Percentiles rank a stretch among this genome's conserved stretches.
phyloP scores from a whole-genome alignment of 37 sponge, comb jelly and placozoan genomes.

The Ianthella basta region DNA sequence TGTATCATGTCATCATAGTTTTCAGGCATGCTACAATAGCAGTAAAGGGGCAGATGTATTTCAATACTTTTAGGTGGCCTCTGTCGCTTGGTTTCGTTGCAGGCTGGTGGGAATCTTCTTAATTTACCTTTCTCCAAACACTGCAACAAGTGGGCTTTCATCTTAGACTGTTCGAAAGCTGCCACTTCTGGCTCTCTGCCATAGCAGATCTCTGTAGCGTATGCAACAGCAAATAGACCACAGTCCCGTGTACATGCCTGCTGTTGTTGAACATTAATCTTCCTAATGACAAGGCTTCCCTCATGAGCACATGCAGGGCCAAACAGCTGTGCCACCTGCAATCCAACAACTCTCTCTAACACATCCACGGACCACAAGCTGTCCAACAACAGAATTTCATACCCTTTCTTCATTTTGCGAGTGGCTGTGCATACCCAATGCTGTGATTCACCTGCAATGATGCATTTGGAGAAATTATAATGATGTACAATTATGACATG shows the following conservation, averaged over 20 bases:
- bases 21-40: too few species aligned
- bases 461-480: not conserved
- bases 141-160: not conserved
- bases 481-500: not conserved
- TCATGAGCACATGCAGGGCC: not conserved
- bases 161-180: too few species aligned
- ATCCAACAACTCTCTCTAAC: too few species aligned
- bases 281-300: not conserved
- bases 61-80: not conserved
- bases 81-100: not conserved
- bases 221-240: too few species aligned
- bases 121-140: constrained; percentile 5
- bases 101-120: not conserved
- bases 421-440: too few species aligned
- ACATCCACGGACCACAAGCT: too few species aligned
- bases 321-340: too few species aligned
- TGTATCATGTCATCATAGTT: too few species aligned
- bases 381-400: too few species aligned
- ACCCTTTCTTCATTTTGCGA: too few species aligned
- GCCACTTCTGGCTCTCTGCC: too few species aligned
- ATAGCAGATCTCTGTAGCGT: too few species aligned
- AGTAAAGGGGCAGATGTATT: not conserved
- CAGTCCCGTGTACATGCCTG: constrained; percentile 10
- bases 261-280: not conserved
- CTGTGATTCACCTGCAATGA: not conserved